A percentile compares a stretch with the other conserved stretches of the same genome.
phyloP scores from a whole-genome alignment of 1,140 invertebrate genomes.

The Odontomachus brunneus region DNA sequence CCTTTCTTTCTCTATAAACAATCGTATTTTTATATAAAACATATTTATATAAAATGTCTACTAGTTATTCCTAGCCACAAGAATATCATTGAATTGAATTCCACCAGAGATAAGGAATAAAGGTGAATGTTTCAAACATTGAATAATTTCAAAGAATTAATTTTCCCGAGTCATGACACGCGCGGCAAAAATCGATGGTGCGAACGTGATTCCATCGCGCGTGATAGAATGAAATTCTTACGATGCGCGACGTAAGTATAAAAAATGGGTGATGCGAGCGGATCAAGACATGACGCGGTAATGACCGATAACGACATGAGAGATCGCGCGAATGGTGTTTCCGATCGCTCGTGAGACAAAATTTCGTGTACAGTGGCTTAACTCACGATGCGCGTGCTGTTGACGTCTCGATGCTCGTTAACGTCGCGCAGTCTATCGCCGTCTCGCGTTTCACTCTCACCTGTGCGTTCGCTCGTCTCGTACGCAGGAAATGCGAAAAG shows the following conservation, averaged over 20 bases:
- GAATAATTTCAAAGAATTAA: background rate
- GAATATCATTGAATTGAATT: background rate
- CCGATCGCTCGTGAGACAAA: background rate
- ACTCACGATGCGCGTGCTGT: background rate
- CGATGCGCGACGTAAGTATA: constrained; percentile 10
- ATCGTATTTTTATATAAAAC: background rate
- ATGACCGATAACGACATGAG: constrained; percentile 12
- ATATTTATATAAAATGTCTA: constrained; percentile 13
- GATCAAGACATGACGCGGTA: constrained; percentile 34
- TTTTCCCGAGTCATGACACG: background rate
- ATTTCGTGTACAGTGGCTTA: background rate
- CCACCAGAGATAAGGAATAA: background rate
- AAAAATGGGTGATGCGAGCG: constrained; percentile 7
- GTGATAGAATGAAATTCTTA: constrained; percentile 25
- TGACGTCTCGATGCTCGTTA: constrained; percentile 1
- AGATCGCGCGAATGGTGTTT: background rate
- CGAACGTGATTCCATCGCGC: background rate
- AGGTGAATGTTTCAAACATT: background rate
- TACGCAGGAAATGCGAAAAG: background rate
- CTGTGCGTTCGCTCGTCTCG: background rate
- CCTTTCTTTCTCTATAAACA: background rate
- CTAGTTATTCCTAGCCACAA: too few relatives aligned
- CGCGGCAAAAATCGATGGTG: constrained; percentile 4
- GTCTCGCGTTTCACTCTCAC: background rate
- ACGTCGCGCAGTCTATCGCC: background rate